A percentile compares a stretch with the other conserved stretches of the same genome.
Conservation (phyloP, 2,888 invertebrate genomes). For the Drosophila neoperkinsi region DNA sequence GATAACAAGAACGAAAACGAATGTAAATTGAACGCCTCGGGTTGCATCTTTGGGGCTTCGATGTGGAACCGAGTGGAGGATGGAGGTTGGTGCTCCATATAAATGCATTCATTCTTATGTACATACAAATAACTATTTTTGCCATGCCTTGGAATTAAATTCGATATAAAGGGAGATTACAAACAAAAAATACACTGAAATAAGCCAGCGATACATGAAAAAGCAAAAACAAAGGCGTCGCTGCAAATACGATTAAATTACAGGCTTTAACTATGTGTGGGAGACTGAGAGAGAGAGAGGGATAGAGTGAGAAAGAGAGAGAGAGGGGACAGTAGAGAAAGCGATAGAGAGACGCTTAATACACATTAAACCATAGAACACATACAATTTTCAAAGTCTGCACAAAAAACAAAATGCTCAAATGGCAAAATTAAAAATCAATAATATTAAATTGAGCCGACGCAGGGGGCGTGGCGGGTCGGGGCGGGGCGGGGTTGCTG, state of each 20-base stretch:
- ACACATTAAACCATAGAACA: constrained; percentile 66
- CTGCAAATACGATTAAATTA: constrained; percentile 78
- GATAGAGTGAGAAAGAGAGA: neutral
- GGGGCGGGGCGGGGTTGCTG: constrained; percentile 5
- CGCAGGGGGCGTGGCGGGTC: constrained; percentile 1
- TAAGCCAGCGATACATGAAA: constrained; percentile 46
- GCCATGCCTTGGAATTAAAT: constrained; percentile 78
- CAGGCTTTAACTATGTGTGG: constrained; percentile 61
- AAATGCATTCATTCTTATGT: constrained; percentile 52
- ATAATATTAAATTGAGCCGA: constrained; percentile 73
- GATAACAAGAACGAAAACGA: constrained; percentile 51
- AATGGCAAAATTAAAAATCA: constrained; percentile 79
- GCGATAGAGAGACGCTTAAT: constrained; percentile 32
- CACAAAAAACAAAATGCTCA: constrained; percentile 54
- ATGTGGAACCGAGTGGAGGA: neutral
- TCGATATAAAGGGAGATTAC: constrained; percentile 44
- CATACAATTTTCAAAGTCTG: constrained; percentile 69
- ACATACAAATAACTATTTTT: constrained; percentile 65
- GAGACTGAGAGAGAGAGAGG: constrained; percentile 13
- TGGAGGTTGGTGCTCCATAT: constrained; percentile 39
- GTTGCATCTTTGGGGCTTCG: constrained; percentile 64
- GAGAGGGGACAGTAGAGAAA: neutral
- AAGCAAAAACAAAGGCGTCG: constrained; percentile 67
- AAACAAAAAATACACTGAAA: constrained; percentile 64
- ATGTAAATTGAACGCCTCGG: constrained; percentile 62